Base-by-base conservation (phyloP, 2,797 vertebrate species). In the Antrozous pallidus region DNA sequence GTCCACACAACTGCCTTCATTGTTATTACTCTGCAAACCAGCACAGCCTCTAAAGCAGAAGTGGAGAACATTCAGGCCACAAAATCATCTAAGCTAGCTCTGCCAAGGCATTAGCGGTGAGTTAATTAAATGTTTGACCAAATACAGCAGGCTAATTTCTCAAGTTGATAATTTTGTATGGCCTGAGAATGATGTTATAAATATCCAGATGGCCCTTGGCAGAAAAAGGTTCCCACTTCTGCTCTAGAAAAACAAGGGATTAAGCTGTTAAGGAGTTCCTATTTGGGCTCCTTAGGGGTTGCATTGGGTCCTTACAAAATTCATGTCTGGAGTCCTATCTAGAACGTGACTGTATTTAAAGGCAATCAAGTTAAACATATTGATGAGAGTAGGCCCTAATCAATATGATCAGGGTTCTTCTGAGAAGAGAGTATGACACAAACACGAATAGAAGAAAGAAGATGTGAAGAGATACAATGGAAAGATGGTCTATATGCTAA, bases 401-500 rank as follows among this genome's bases (percentile, higher is more conserved):
- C 31, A 22, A 1, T 0, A 12, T 0, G 45, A 58, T 24, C 0
- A 1, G 18, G 14, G 51, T 49, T 17, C 56, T 31, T 17, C 17
- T 1, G 14, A 45, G 74, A 54, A 67, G 33, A 47, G 33, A 54
- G 11, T 5, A n/a, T 67, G 78, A 84, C 36, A 24, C 12, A 70
- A 42, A 22, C 4, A 31, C 0, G 36, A 45, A 24, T 65, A 36
- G 26, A 13, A 31, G 58, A 17, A 10, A 18, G 26, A 31, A 12
- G 26, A 2, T 0, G 4, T 20, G 42, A 86, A 24, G 85, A 12
- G 81, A 89, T 13, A 65, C 12, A 16, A 8, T 3, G 38, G 36
- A 45, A 31, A 20, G 22, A 26, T 6, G 0, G 0, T 36, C 49
- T 36, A 1, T 2, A 5, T 1, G 42, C 28, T 1, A 11, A 28